Evolutionary conservation across 2,113 vertebrate species (phyloP), one percentile per base, ranked within the genome.

Genomic region (Halichoerus grypus): DNA sequence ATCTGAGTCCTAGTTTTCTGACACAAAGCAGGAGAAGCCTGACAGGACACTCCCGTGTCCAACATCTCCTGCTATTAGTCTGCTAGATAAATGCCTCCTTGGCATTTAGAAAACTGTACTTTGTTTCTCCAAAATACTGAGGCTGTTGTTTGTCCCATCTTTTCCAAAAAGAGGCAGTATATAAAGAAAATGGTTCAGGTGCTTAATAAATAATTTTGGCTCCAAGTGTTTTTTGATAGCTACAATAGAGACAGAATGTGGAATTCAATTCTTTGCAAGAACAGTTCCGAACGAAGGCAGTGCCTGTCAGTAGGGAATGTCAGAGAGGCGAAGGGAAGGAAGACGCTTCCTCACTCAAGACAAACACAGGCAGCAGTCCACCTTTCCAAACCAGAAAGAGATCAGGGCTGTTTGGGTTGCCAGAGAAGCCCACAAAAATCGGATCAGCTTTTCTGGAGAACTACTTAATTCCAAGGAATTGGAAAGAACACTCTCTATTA

Each of bases 381-480:
- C 31, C 28, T 51, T 87, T 87, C 84, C 81, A 67, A 94, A 53
- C n/a, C 89, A 93, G 69, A 80, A 65, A 36, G 71, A 69, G 33
- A 87, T 36, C 71, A 92, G 74, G 21, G 46, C 42, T 77, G 21
- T 39, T 2, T 63, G 19, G 26, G 31, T 22, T 88, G 36, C 65
- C 0, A 1, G 31, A 90, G 53, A 51, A 92, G 77, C 59, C 51
- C 83, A 85, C 13, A 61, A 55, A 86, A 46, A 57, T 5, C 28
- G 13, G 26, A 36, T 36, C 18, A 87, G n/a, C 63, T 79, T 63
- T 89, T 94, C 26, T 72, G 18, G 42, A 94, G 67, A 96, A 83
- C 1, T 91, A 16, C 55, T 93, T 94, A 72, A 72, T 83, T 69
- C 36, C 85, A 94, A 88, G 55, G 46, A 59, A 94, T 19, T 24